Evolutionary conservation across 2,888 invertebrate genomes (phyloP).

Genomic region (Drosophila demipolita): DNA sequence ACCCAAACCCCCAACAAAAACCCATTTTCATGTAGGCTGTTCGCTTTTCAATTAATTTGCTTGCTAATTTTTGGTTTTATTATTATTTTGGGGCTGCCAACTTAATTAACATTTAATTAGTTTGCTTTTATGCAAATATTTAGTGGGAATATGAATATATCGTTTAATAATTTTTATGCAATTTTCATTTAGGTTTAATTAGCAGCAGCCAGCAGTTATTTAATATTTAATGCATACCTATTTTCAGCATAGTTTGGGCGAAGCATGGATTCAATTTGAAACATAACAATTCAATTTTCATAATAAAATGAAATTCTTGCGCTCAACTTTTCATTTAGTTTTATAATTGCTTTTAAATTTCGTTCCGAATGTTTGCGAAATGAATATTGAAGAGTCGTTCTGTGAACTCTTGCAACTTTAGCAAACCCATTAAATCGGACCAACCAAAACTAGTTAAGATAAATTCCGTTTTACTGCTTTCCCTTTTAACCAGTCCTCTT

Average conservation of each 20-base stretch:
- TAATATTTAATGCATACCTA: constrained; percentile 41
- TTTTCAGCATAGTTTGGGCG: background rate
- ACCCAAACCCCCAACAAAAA: background rate
- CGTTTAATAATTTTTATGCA: constrained; percentile 37
- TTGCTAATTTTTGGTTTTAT: constrained; percentile 35
- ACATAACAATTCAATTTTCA: background rate
- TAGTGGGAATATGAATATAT: constrained; percentile 22
- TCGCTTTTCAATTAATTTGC: constrained; percentile 38
- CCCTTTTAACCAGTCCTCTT: background rate
- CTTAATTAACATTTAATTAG: constrained; percentile 63
- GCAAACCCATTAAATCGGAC: constrained; percentile 11
- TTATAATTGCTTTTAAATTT: background rate
- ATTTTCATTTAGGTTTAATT: constrained; percentile 29
- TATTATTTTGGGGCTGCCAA: constrained; percentile 32
- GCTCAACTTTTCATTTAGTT: background rate
- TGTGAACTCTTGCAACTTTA: background rate
- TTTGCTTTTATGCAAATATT: constrained; percentile 52
- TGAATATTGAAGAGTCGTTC: constrained; percentile 1
- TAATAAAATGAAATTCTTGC: background rate
- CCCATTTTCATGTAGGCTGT: background rate
- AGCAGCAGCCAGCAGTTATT: constrained; percentile 22
- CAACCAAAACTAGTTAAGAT: constrained; percentile 36
- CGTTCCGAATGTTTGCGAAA: background rate
- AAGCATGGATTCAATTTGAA: background rate
- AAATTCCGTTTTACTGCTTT: constrained; percentile 42